These are phyloP conservation scores for Anoncus sp. DNA, from an alignment of 2,888 invertebrate genomes.

Conservation along the genomic window DNA sequence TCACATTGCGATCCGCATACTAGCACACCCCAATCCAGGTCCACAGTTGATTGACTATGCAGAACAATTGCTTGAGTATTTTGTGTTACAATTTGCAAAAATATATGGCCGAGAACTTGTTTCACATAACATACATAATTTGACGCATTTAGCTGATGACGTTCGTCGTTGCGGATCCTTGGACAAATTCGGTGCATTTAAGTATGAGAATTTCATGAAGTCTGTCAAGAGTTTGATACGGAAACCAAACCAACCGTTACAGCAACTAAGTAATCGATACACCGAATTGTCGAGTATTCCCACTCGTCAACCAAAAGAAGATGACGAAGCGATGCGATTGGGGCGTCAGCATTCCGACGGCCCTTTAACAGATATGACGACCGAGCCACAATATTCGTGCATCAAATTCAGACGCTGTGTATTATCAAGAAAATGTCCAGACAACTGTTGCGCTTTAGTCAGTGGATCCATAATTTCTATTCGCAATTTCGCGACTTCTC, in stretches of 20 bases:
- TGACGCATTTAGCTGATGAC: slow-evolving; percentile 31
- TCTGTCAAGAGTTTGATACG: slow-evolving; percentile 23
- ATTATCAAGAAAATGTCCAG: slow-evolving; percentile 25
- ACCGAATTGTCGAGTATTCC: slow-evolving; percentile 23
- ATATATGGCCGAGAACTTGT: slow-evolving; percentile 54
- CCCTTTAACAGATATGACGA: slow-evolving; percentile 23
- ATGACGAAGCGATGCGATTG: slow-evolving; percentile 21
- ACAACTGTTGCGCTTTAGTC: slow-evolving; percentile 35
- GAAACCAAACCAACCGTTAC: slow-evolving; percentile 21
- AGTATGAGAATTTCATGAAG: slow-evolving; percentile 24
- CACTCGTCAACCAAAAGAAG: slow-evolving; percentile 32
- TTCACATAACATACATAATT: slow-evolving; percentile 58
- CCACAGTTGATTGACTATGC: slow-evolving; percentile 29
- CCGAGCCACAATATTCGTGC: slow-evolving; percentile 25
- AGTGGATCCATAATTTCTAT: slow-evolving; percentile 37
- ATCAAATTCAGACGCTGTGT: slow-evolving; percentile 22
- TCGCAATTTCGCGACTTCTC: slow-evolving; percentile 34
- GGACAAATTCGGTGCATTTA: slow-evolving; percentile 23
- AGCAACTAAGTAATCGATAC: slow-evolving; percentile 28
- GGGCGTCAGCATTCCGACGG: slow-evolving; percentile 25
- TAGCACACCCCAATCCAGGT: slow-evolving; percentile 22
- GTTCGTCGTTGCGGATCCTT: slow-evolving; percentile 22
- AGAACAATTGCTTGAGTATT: slow-evolving; percentile 34
- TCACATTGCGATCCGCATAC: slow-evolving; percentile 30
- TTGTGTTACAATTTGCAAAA: slow-evolving; percentile 44